Conservation (phyloP, 2,797 vertebrate genomes). For the Falco rusticolus region DNA sequence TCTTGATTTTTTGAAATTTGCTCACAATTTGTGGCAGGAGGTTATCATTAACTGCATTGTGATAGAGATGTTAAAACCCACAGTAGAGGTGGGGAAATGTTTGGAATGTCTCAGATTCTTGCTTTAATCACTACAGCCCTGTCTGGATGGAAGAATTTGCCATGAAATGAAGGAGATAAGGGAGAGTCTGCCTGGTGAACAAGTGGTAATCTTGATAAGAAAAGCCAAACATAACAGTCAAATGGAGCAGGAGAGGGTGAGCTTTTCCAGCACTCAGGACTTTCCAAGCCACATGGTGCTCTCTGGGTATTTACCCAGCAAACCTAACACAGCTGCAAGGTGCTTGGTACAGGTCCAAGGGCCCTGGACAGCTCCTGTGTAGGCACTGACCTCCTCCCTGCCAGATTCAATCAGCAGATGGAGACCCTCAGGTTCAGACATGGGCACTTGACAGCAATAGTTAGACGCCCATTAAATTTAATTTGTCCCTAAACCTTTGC, state of each 20-base stretch:
- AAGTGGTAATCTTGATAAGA: neutral
- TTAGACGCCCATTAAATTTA: neutral
- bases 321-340: neutral
- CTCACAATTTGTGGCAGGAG: neutral
- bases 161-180: neutral
- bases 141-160: neutral
- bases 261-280: neutral
- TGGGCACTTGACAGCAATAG: neutral
- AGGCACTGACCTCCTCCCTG: neutral
- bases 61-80: neutral
- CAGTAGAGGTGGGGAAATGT: neutral
- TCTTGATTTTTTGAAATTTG: neutral
- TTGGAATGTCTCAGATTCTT: neutral
- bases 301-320: neutral
- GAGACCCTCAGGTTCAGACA: neutral
- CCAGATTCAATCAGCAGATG: neutral
- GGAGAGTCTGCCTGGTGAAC: neutral
- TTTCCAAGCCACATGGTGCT: neutral
- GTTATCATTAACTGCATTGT: neutral
- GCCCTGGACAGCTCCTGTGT: neutral
- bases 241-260: neutral
- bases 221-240: neutral
- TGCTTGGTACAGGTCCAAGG: neutral
- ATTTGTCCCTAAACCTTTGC: conserved; percentile 24
- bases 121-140: neutral